Percentiles rank a stretch among this genome's conserved stretches.
Evolutionary conservation across 2,888 invertebrate genomes (phyloP).

Genomic region (Eulithis prunata): DNA sequence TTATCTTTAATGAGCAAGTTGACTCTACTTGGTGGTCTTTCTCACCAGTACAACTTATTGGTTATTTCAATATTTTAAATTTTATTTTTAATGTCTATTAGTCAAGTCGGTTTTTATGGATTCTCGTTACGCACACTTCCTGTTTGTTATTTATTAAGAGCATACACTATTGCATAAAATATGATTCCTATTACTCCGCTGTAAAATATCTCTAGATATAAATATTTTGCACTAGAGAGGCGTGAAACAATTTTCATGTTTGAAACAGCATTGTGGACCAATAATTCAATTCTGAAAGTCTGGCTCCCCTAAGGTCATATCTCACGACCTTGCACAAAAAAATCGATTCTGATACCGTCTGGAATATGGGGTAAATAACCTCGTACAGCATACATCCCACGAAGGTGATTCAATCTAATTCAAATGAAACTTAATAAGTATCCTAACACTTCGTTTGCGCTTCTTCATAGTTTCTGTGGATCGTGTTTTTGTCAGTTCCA

Average conservation of each 20-base stretch:
- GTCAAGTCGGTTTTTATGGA: not conserved
- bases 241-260: conserved; percentile 14
- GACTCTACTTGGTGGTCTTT: conserved; percentile 18
- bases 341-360: conserved; percentile 40
- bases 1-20: conserved; percentile 15
- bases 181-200: too few relatives aligned
- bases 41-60: conserved; percentile 7
- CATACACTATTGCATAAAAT: too few relatives aligned
- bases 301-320: conserved; percentile 33
- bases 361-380: conserved; percentile 40
- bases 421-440: conserved; percentile 21
- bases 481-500: conserved; percentile 33
- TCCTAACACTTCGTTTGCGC: conserved; percentile 20
- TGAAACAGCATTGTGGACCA: conserved; percentile 12
- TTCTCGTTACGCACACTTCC: not conserved
- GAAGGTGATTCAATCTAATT: conserved; percentile 33
- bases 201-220: not conserved
- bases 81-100: not conserved
- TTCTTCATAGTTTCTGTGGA: conserved; percentile 27
- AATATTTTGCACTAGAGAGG: conserved; percentile 2
- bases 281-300: conserved; percentile 33
- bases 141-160: too few relatives aligned
- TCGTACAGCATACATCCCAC: conserved; percentile 27
- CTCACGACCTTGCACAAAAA: conserved; percentile 37
- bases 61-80: not conserved